Evolutionary conservation across 2,888 invertebrate genomes (phyloP), one percentile per base, ranked within the genome.

Genomic region (Nemotelus pantherinus): DNA sequence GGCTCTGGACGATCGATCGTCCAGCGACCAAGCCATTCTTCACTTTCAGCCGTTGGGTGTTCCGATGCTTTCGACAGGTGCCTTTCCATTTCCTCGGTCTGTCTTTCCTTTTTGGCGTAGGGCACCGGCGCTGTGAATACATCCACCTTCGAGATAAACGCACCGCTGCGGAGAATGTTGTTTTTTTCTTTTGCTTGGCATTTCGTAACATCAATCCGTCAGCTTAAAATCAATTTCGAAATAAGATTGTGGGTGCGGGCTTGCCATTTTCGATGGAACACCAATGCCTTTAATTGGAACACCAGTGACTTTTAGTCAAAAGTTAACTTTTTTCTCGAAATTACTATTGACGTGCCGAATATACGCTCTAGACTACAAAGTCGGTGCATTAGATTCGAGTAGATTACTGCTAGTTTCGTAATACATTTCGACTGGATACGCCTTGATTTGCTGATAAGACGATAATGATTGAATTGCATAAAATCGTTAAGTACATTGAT

Each of bases 21-120:
- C 47, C 9, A 44, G 47, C 47, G 39, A 1, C 67, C 10, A 67
- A 44, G 50, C 48, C 67, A 67, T 67, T 67, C 67, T 67, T 67
- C 67, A 67, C 48, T 67, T 10, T 67, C n/a, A 47, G 47, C 50
- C 58, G 72, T 78, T 78, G 78, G 78, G 78, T 78, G 78, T 78
- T 77, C 76, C 78, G 71, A 76, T 72, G 64, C 70, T 77, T 78
- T 76, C 78, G 76, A 78, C 78, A 78, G 78, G 78, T 78, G 78
- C 76, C 76, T 77, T 72, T 65, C 43, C 65, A 72, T 72, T 76
- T 71, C 58, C 64, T 71, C 55, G n/a, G 44, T 53, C 45, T n/a
- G 43, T 55, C 9, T 70, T 55, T 72, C 25, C 45, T 2, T 41
- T 57, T 39, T 57, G 25, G 25, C 2, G 41, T 25, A 48, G 25